These are phyloP conservation scores for Biston stratarius DNA, from an alignment of 2,888 invertebrate species.

Conservation along the genomic window DNA sequence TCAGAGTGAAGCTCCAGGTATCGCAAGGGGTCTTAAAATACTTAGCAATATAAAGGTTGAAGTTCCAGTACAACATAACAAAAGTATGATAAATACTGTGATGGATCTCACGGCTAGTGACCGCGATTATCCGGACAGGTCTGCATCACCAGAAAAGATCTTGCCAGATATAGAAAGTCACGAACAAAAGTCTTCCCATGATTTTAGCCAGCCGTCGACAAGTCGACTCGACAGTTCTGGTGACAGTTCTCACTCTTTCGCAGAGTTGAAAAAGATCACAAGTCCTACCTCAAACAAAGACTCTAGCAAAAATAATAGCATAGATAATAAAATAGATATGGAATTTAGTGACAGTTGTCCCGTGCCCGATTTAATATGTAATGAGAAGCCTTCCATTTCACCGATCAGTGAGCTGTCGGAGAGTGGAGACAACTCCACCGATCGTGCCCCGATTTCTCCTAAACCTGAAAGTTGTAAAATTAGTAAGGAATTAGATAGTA, in stretches of 20 bases:
- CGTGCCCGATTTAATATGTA: conserved; percentile 82
- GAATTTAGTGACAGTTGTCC: conserved; percentile 80
- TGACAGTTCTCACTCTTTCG: conserved; percentile 72
- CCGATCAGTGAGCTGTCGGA: conserved; percentile 83
- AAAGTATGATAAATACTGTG: conserved; percentile 78
- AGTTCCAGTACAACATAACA: conserved; percentile 80
- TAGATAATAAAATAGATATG: conserved; percentile 71
- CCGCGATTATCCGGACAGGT: conserved; percentile 58
- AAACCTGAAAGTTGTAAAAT: conserved; percentile 53
- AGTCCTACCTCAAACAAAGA: conserved; percentile 71
- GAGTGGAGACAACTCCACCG: conserved; percentile 76
- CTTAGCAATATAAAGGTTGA: conserved; percentile 85
- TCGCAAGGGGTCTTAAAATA: conserved; percentile 79
- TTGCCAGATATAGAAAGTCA: conserved; percentile 77
- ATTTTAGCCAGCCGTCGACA: conserved; percentile 61
- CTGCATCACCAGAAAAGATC: conserved; percentile 73
- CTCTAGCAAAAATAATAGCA: conserved; percentile 58
- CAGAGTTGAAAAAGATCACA: conserved; percentile 79
- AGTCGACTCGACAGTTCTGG: conserved; percentile 64
- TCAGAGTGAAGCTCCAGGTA: conserved; percentile 60
- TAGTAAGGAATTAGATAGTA: conserved; percentile 45
- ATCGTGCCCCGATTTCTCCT: conserved; percentile 62
- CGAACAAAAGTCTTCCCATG: conserved; percentile 62
- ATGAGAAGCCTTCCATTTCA: conserved; percentile 83
- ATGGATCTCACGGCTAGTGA: conserved; percentile 79